Evolutionary conservation across 1,140 invertebrate genomes (phyloP).

Genomic region (Pogonomyrmex californicus): DNA sequence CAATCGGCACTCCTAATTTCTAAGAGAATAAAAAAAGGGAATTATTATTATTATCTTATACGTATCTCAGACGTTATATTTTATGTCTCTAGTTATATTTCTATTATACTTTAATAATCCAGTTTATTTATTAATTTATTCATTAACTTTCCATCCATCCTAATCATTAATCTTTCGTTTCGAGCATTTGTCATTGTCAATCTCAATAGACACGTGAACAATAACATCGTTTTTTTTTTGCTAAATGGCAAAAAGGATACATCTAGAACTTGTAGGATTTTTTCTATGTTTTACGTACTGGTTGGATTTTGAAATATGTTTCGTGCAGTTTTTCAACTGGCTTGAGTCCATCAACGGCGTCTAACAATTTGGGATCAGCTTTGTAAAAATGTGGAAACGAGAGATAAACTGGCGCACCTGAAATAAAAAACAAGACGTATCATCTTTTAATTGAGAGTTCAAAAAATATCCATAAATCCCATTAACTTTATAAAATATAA

Average conservation of each 20-base stretch:
- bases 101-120: neutral
- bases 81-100: neutral
- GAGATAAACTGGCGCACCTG: conserved; percentile 94
- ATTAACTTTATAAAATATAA: neutral
- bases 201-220: neutral
- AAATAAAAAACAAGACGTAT: conserved; percentile 73
- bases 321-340: conserved; percentile 91
- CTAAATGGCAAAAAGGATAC: neutral
- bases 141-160: too few species aligned
- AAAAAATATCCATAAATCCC: neutral
- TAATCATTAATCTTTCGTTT: too few species aligned
- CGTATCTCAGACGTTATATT: neutral
- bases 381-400: conserved; percentile 96
- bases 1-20: conserved; percentile 95
- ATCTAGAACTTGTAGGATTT: neutral
- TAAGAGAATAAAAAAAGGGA: conserved; percentile 82
- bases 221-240: neutral
- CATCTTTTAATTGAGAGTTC: neutral
- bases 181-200: neutral
- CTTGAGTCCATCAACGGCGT: conserved; percentile 91
- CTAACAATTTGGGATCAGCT: conserved; percentile 91
- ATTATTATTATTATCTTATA: neutral
- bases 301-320: conserved; percentile 95
- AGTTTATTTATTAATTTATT: neutral
- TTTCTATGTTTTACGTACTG: conserved; percentile 88